Evolutionary conservation across 2,113 vertebrate species (phyloP).

Genomic region (Tachycineta bicolor): DNA sequence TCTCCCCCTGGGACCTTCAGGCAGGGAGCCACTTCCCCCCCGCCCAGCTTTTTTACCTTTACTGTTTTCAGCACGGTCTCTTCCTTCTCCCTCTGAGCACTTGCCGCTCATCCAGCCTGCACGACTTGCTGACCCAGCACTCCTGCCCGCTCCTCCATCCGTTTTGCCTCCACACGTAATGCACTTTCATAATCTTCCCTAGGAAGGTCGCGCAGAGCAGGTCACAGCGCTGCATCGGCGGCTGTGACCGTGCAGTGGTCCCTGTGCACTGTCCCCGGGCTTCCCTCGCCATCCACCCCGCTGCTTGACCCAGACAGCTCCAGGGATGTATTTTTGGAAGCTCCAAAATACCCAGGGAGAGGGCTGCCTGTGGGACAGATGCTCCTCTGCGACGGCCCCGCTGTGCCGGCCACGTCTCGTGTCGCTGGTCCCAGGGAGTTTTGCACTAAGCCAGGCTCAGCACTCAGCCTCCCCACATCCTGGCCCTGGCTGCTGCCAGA

Average conservation of each 20-base stretch:
- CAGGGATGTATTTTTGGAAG: neutral
- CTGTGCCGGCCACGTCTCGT: rapidly evolving
- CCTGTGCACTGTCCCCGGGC: neutral
- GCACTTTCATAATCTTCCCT: neutral
- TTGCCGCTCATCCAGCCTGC: neutral
- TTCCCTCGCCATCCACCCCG: neutral
- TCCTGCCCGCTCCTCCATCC: slow-evolving; percentile 27
- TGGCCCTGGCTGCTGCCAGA: neutral
- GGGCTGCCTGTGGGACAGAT: neutral
- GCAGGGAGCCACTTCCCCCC: neutral
- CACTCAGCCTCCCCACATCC: neutral
- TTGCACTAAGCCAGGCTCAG: neutral
- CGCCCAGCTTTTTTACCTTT: neutral
- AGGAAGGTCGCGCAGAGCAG: neutral
- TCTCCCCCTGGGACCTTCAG: neutral
- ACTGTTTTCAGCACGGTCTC: neutral
- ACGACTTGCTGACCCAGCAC: slow-evolving; percentile 56
- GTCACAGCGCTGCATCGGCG: rapidly evolving
- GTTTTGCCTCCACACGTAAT: neutral
- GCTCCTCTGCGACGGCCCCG: rapidly evolving
- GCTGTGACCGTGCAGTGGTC: rapidly evolving
- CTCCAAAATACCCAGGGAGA: neutral
- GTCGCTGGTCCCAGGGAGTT: rapidly evolving
- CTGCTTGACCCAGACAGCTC: neutral
- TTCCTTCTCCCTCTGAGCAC: neutral